phyloP scores from a whole-genome alignment of 2,888 invertebrate genomes.

The Lottia scabra region DNA sequence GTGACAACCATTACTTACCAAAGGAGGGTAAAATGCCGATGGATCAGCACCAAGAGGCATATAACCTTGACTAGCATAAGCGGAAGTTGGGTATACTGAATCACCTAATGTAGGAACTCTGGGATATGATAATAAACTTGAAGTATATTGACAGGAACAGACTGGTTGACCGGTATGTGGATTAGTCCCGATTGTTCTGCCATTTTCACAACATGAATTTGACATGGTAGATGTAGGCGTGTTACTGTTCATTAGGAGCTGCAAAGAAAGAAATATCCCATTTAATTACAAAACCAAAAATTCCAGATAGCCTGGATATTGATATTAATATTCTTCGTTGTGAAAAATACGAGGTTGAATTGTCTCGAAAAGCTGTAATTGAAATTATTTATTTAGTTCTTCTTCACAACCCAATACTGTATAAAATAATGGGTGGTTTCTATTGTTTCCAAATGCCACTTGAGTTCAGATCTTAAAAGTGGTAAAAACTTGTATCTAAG shows the following conservation, averaged over 20 bases:
- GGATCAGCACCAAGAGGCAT: constrained; percentile 73
- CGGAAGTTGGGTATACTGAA: constrained; percentile 59
- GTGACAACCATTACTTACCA: constrained; percentile 78
- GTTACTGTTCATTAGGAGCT: not conserved
- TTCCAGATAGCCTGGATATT: too few relatives aligned
- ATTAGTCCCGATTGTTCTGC: constrained; percentile 73
- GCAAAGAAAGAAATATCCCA: too few relatives aligned
- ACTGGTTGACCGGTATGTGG: constrained; percentile 66
- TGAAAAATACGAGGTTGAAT: too few relatives aligned
- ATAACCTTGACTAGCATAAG: constrained; percentile 65
- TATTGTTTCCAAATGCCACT: not conserved
- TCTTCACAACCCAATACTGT: too few relatives aligned
- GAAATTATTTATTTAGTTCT: too few relatives aligned
- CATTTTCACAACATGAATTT: constrained; percentile 86
- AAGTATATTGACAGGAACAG: constrained; percentile 78
- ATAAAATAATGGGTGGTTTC: too few relatives aligned
- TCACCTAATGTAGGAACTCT: constrained; percentile 73
- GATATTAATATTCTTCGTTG: too few relatives aligned
- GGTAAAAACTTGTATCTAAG: not conserved
- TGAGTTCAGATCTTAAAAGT: not conserved
- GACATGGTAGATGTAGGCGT: constrained; percentile 13
- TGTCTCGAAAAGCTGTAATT: too few relatives aligned
- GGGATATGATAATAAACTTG: constrained; percentile 78
- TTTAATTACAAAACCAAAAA: too few relatives aligned
- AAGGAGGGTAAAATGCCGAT: constrained; percentile 93